Base-by-base conservation (phyloP, 1,140 invertebrate species). In the Thalassaphorura encarpata region DNA sequence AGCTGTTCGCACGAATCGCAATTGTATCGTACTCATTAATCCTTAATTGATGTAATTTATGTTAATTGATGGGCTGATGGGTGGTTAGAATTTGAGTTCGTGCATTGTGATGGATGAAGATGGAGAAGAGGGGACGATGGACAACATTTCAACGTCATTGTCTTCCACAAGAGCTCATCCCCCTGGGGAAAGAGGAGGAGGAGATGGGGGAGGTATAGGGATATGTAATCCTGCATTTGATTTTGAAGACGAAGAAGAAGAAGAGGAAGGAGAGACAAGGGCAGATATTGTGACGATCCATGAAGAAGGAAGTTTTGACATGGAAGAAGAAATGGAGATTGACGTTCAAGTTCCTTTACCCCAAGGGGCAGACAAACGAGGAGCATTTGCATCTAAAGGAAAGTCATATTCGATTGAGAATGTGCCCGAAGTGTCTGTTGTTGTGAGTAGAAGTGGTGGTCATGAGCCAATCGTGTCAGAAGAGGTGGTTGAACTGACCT, bases 181-280 rank as follows among this genome's bases (percentile, higher is more conserved):
- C 11, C 33, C 33, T 11, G 11, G 11, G n/a, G 11, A 11, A 11
- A n/a, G 33, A 11, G 33, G n/a, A 36, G 33, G 33, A 36, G n/a
- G n/a, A 11, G 11, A 36, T 36, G 11, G 11, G 33, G 33, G n/a
- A 11, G n/a, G 33, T n/a, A n/a, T n/a, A 36, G 60, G 60, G 23
- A 64, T 64, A 18, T 53, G 56, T 23, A 64, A 64, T 29, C 59
- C 59, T 2, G 60, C 52, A 2, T 64, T 64, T 50, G 57, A 64
- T 33, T 62, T 58, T 48, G 63, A 64, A 2, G 62, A 64, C 26
- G 60, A 62, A n/a, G 59, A 61, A 47, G 41, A 6, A 36, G 42
- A 58, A 39, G 26, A 16, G n/a, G 54, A 56, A 16, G 54, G 43
- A 29, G 54, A 49, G 3, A 46, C 29, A 28, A 11, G 24, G 3